Percentiles rank a stretch among this genome's conserved stretches.
Conservation (phyloP, 2,113 vertebrate species). For the Toxostoma redivivum region DNA sequence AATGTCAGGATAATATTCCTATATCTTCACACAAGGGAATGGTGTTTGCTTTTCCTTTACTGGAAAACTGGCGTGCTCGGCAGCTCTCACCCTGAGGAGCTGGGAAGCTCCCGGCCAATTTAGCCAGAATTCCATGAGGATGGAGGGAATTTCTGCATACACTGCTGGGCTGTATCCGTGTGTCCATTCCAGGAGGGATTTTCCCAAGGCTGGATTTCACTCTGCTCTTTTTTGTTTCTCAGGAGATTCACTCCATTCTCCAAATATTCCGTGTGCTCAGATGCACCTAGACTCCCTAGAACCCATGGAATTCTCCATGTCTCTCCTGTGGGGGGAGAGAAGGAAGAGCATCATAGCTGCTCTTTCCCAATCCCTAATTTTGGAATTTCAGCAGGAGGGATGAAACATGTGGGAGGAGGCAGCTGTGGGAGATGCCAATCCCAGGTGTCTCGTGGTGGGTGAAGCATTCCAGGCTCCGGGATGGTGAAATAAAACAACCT, state of each 20-base stretch:
- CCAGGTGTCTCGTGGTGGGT: accelerated
- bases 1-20: conserved; percentile 58
- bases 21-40: background rate
- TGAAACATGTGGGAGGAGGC: background rate
- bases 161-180: accelerated
- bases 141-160: background rate
- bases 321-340: background rate
- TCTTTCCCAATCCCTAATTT: background rate
- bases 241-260: background rate
- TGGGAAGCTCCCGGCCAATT: background rate
- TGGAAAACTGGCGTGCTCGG: background rate
- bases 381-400: background rate
- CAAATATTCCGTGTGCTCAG: accelerated
- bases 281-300: background rate
- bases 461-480: accelerated
- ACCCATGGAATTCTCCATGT: background rate
- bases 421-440: background rate
- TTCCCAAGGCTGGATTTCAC: background rate
- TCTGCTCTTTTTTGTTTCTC: background rate
- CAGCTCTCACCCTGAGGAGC: background rate
- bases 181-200: background rate
- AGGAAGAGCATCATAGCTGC: background rate
- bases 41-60: conserved; percentile 50
- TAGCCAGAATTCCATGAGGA: background rate
- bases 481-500: background rate